A percentile compares a stretch with the other conserved stretches of the same genome.
phyloP scores from a whole-genome alignment of 2,113 vertebrate species.

The Genyomyrus donnyi region DNA sequence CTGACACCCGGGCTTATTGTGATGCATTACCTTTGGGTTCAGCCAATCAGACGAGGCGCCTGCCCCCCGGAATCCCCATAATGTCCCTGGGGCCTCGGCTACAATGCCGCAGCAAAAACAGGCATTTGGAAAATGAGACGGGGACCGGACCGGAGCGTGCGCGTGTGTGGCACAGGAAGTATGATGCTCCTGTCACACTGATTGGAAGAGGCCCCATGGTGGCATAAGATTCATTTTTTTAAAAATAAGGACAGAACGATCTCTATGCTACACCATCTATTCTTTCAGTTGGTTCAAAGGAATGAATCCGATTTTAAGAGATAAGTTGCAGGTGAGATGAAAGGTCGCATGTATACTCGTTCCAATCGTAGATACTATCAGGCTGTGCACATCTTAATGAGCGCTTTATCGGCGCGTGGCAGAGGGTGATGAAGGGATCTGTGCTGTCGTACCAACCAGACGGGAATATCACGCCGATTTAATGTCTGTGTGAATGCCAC shows the following conservation, averaged over 20 bases:
- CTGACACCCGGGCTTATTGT: neutral
- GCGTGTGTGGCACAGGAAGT: neutral
- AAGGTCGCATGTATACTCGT: neutral
- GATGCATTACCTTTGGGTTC: neutral
- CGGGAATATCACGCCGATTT: neutral
- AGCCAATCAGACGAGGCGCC: neutral
- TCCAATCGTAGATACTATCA: neutral
- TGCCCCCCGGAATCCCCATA: neutral
- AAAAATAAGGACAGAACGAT: neutral
- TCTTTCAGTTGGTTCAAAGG: neutral
- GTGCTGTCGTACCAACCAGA: neutral
- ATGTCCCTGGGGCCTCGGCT: neutral
- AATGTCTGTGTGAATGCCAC: neutral
- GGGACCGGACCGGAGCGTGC: neutral
- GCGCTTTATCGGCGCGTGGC: neutral
- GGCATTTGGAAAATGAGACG: neutral
- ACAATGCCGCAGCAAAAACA: neutral
- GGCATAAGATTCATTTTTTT: neutral
- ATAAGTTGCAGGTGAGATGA: neutral
- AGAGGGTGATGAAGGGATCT: neutral
- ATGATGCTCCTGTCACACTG: neutral
- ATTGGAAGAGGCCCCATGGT: neutral
- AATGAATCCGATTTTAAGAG: neutral
- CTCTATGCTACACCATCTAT: neutral
- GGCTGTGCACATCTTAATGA: neutral